Evolutionary conservation across 35 echinoderm and acorn worm species (phyloP).

Genomic region (Acanthaster planci): DNA sequence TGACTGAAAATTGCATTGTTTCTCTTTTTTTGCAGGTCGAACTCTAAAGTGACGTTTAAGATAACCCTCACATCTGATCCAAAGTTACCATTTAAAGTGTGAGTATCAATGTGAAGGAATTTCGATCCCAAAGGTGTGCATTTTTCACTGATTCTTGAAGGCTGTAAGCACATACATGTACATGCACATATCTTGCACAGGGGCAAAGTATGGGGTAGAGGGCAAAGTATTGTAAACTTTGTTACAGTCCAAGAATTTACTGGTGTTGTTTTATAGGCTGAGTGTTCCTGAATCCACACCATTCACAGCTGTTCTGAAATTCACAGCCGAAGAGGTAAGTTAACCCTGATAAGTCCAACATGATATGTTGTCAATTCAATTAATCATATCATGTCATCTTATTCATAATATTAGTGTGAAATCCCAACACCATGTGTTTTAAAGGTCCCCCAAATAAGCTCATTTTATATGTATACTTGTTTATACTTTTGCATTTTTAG

Average conservation of each 20-base stretch:
- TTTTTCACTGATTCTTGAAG: not conserved
- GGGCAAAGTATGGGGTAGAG: no score
- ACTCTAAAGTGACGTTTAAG: conserved; percentile 97
- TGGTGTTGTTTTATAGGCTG: conserved; percentile 51
- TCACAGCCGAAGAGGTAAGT: conserved; percentile 97
- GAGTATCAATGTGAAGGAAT: conserved; percentile 62
- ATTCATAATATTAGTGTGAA: not conserved
- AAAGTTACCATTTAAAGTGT: conserved; percentile 98
- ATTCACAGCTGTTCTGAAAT: conserved; percentile 94
- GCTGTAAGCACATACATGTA: not conserved
- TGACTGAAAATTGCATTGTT: not conserved
- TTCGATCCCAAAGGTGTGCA: conserved; percentile 10
- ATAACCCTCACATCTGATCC: conserved; percentile 96
- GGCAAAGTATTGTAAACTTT: not conserved
- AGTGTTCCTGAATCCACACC: conserved; percentile 89
- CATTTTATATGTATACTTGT: not conserved
- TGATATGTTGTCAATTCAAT: not conserved
- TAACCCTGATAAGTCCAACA: not conserved
- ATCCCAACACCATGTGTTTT: not conserved
- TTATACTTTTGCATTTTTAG: not conserved
- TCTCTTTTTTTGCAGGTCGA: conserved; percentile 65
- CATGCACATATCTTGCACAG: not conserved
- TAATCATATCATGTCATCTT: not conserved
- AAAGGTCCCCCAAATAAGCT: not conserved
- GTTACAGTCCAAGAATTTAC: not conserved